Evolutionary conservation across 2,888 invertebrate species (phyloP), one percentile per base, ranked within the genome.

Genomic region (Pseudeuparius sepicola): DNA sequence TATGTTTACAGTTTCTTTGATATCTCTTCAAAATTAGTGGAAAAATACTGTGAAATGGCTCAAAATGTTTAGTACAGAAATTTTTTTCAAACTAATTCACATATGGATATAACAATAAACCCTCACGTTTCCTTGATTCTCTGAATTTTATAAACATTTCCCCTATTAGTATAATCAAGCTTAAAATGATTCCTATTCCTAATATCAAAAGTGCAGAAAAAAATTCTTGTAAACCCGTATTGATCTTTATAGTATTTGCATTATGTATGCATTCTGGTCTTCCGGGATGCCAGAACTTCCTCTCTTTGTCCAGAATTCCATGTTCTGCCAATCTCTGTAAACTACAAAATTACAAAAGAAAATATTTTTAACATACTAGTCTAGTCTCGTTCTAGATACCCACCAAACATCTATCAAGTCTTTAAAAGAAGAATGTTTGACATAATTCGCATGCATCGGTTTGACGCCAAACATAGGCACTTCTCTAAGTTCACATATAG

Each of bases 361-460:
- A 20, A n/a, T 7, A 20, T 20, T 20, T 20, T 20, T 20, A 7
- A 6, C 20, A 20, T 20, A 20, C 20, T 6, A 20, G 6, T 20
- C n/a, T 20, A 7, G n/a, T 20, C n/a, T 20, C 6, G 20, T 20
- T 7, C 20, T n/a, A n/a, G n/a, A n/a, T n/a, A n/a, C 20, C n/a
- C n/a, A 61, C 61, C 57, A 55, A 5, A 50, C 50, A 40, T 55
- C 55, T 15, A 59, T 44, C 45, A 56, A 46, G 40, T 60, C 56
- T 37, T 49, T 50, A 41, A 55, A 56, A 0, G 57, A 56, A 9
- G 60, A 60, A 16, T 50, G 33, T 46, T 60, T 61, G 24, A 50
- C 56, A 18, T 53, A 48, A 27, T 46, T 48, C 1, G 51, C 44
- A 27, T 57, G 48, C 41, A 55, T 49, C 3, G 48, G 49, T 36